phyloP scores from a whole-genome alignment of 2,888 invertebrate species.

The Sphecodes monilicornis region DNA sequence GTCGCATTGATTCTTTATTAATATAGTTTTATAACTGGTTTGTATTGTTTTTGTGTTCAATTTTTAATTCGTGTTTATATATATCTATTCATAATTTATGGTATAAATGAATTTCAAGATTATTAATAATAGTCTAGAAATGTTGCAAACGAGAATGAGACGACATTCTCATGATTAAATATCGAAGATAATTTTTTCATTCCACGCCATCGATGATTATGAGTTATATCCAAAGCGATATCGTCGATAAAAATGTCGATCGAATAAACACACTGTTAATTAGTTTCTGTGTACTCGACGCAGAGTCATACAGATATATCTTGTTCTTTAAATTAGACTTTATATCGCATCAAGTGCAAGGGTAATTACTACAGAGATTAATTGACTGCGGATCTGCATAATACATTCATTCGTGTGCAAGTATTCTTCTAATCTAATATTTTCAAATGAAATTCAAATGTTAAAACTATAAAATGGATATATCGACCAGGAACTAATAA shows the following conservation, averaged over 20 bases:
- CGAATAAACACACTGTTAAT: neutral
- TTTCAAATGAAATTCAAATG: too few species aligned
- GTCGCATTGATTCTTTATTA: too few species aligned
- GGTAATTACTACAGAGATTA: neutral
- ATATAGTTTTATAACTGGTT: too few species aligned
- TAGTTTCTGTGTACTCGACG: neutral
- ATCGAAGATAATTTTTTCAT: neutral
- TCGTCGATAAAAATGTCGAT: neutral
- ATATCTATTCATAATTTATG: too few species aligned
- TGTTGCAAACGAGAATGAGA: neutral
- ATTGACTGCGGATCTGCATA: neutral
- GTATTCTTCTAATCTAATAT: too few species aligned
- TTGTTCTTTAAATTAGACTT: neutral
- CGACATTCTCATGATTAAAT: neutral
- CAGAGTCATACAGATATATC: neutral
- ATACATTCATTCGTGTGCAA: too few species aligned
- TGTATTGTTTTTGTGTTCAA: too few species aligned
- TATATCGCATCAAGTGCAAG: neutral
- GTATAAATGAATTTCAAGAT: neutral
- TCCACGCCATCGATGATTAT: neutral
- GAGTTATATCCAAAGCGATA: neutral
- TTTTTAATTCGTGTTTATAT: neutral
- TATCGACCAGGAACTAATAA: too few species aligned
- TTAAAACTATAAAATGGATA: too few species aligned
- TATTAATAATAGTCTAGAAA: neutral